Evolutionary conservation across 2,113 vertebrate genomes (phyloP), one percentile per base, ranked within the genome.

Genomic region (Scophthalmus maximus): DNA sequence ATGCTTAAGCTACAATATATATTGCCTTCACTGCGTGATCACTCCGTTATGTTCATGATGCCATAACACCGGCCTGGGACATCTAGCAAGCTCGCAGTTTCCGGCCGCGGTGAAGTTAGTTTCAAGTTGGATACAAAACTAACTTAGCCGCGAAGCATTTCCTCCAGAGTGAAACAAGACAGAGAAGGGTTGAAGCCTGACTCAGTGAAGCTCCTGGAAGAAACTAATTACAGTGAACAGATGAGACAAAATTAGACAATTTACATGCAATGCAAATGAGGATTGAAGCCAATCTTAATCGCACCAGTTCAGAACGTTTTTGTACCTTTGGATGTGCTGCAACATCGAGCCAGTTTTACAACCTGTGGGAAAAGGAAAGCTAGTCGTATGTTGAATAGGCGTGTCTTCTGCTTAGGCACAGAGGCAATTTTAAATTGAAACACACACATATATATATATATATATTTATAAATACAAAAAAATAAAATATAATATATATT

Each of bases 211-310:
- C 75, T 73, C 68, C 58, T 81, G 74, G 73, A 85, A 62, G 73
- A 34, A 76, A 56, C 73, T 90, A 86, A 93, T 93, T 91, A 90
- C 71, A 84, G 73, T 59, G 73, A 87, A 78, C 78, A 79, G 81
- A 90, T 81, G 78, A 84, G 72, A 76, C 86, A 83, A 86, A 92
- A 82, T 86, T 74, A 79, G 83, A 83, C 89, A 86, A 93, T 92
- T 92, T 91, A 88, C 88, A 90, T 82, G 86, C 80, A 84, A 91
- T 91, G 86, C 89, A 92, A 92, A 93, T 92, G 88, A 93, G 87
- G 79, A 88, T 85, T 91, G 62, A 86, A 90, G 78, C 34, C 9
- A 65, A 80, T 89, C 77, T 81, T 88, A 88, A 92, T 92, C 88
- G 83, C 79, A 38, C 68, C 51, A 59, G 61, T 86, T 84, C 74